phyloP scores from a whole-genome alignment of 2,113 vertebrate genomes.

The Daphoenositta chrysoptera region DNA sequence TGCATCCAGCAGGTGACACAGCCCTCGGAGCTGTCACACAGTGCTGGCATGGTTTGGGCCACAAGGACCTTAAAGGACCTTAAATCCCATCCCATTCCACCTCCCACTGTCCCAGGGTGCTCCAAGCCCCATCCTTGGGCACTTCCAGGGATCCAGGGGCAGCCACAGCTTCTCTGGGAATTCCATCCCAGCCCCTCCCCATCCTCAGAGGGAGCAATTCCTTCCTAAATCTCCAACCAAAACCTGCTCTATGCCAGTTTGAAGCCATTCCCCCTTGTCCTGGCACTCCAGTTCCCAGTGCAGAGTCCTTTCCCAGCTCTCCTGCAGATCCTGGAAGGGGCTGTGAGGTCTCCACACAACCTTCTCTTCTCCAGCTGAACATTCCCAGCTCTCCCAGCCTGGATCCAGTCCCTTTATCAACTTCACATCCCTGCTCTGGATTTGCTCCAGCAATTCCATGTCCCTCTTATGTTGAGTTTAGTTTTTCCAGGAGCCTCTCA shows the following conservation, averaged over 20 bases:
- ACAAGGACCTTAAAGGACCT: not conserved
- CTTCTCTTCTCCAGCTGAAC: not conserved
- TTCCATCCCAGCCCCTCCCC: not conserved
- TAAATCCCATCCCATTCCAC: not conserved
- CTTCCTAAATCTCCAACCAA: not conserved
- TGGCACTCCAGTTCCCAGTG: not conserved
- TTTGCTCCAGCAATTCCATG: not conserved
- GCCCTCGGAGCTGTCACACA: not conserved
- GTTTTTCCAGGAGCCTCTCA: not conserved
- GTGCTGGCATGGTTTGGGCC: not conserved
- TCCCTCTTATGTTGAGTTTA: rapidly evolving
- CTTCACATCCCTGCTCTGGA: not conserved
- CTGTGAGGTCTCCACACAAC: not conserved
- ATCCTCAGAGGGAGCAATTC: not conserved
- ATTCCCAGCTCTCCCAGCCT: not conserved
- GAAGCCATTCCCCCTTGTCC: not conserved
- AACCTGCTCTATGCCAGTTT: no score
- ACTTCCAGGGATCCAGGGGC: not conserved
- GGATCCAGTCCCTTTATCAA: not conserved
- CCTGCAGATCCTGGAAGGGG: not conserved
- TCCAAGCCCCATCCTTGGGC: rapidly evolving
- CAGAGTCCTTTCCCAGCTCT: not conserved
- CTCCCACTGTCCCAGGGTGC: rapidly evolving
- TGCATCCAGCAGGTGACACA: not conserved
- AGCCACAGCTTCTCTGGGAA: not conserved